These are phyloP conservation scores for Laspeyria flexula DNA, from an alignment of 2,888 invertebrate species.

Conservation along the genomic window DNA sequence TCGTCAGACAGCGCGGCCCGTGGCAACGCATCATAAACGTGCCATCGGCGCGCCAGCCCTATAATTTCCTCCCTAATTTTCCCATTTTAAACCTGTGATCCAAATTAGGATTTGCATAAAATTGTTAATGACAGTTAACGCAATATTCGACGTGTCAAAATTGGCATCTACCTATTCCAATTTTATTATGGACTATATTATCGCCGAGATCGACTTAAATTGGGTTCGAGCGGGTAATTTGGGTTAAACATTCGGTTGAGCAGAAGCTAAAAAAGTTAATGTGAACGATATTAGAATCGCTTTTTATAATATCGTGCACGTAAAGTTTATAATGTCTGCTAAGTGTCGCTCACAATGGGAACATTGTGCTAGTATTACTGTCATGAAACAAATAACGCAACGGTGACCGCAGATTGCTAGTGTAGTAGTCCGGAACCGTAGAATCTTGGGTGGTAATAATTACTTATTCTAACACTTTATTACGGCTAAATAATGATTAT, in stretches of 20 bases:
- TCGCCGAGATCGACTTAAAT: conserved; percentile 60
- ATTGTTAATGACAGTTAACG: conserved; percentile 79
- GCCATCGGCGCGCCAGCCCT: conserved; percentile 73
- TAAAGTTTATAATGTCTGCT: conserved; percentile 42
- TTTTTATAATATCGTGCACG: conserved; percentile 45
- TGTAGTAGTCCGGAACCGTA: conserved; percentile 20
- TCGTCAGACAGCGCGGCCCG: conserved; percentile 54
- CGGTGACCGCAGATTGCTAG: conserved; percentile 37
- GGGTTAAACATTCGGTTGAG: conserved; percentile 54
- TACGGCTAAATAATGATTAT: conserved; percentile 81
- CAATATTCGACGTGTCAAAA: conserved; percentile 75
- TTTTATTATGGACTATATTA: conserved; percentile 63
- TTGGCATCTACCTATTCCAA: conserved; percentile 65
- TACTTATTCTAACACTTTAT: conserved; percentile 79
- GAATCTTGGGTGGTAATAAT: conserved; percentile 77
- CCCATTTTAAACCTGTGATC: conserved; percentile 75
- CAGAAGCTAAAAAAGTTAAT: conserved; percentile 61
- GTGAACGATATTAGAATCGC: conserved; percentile 50
- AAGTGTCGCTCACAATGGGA: conserved; percentile 35
- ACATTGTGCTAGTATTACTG: conserved; percentile 27
- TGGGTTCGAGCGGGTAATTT: conserved; percentile 59
- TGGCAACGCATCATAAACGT: conserved; percentile 65
- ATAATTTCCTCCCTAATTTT: conserved; percentile 78
- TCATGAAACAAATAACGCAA: conserved; percentile 22
- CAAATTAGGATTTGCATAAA: conserved; percentile 82